These are phyloP conservation scores for Illadopsis cleaveri DNA, from an alignment of 2,113 vertebrate genomes.

Conservation along the genomic window DNA sequence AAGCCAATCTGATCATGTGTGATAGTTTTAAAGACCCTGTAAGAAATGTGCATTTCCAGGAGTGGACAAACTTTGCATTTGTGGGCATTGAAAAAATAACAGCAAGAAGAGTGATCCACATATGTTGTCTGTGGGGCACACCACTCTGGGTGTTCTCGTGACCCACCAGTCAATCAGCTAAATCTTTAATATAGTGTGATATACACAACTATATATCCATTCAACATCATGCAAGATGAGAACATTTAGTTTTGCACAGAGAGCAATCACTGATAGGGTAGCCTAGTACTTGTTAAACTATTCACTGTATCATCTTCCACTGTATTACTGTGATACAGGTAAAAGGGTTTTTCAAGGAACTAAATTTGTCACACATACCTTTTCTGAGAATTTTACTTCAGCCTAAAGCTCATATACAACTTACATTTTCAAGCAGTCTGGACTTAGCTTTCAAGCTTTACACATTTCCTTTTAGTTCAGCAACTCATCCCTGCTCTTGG, in stretches of 20 bases:
- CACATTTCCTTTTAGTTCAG: neutral
- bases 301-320: neutral
- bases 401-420: neutral
- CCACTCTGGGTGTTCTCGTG: neutral
- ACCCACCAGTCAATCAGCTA: neutral
- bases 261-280: neutral
- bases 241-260: neutral
- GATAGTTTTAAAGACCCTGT: neutral
- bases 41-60: neutral
- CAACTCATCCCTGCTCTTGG: neutral
- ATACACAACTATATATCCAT: neutral
- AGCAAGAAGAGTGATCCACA: neutral
- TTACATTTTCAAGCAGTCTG: neutral
- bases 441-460: neutral
- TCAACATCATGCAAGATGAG: neutral
- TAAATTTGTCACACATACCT: neutral
- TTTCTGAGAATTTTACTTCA: neutral
- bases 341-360: neutral
- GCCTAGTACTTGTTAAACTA: neutral
- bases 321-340: neutral
- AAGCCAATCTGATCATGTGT: neutral
- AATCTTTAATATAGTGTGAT: neutral
- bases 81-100: neutral
- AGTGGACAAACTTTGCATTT: neutral
- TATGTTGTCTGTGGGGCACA: neutral